Conservation (phyloP, 2,113 vertebrate species). For the Holacanthus passer region DNA sequence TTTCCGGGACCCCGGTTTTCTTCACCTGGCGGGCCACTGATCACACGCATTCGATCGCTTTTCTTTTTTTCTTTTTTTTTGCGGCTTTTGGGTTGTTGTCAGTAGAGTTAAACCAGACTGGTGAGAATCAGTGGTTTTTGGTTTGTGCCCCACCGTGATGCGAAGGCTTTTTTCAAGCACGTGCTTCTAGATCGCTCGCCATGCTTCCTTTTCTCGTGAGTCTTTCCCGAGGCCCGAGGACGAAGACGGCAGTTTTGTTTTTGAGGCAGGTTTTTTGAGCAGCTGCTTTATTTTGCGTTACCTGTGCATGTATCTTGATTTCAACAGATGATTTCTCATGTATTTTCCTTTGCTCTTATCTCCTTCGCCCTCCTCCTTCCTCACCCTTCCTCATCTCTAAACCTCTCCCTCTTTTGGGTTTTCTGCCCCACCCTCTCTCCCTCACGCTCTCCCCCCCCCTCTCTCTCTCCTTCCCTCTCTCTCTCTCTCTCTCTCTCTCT, state of each 20-base stretch:
- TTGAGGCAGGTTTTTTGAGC: conserved; percentile 38
- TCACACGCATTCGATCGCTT: conserved; percentile 8
- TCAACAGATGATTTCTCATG: conserved; percentile 46
- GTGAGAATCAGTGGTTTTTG: conserved; percentile 36
- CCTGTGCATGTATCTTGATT: conserved; percentile 61
- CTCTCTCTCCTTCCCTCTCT: conserved; percentile 58
- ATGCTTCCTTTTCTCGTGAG: conserved; percentile 44
- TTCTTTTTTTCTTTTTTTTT: too few species aligned
- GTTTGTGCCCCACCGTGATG: neutral
- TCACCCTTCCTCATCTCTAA: conserved; percentile 66
- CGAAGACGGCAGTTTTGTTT: conserved; percentile 59
- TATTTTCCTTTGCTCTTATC: conserved; percentile 67
- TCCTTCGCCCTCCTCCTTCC: conserved; percentile 60
- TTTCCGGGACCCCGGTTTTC: conserved; percentile 38
- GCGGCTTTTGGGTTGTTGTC: conserved; percentile 8
- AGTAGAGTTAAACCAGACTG: conserved; percentile 48
- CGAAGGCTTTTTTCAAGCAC: conserved; percentile 40
- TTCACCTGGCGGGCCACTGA: neutral
- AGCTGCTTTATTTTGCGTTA: conserved; percentile 20
- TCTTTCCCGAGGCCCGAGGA: conserved; percentile 48
- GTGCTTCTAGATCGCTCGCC: conserved; percentile 53
- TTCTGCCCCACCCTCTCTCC: conserved; percentile 76
- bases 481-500: conserved; percentile 59
- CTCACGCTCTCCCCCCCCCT: conserved; percentile 40
- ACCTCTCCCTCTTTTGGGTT: conserved; percentile 71